Evolutionary conservation across 2,888 invertebrate species (phyloP), one percentile per base, ranked within the genome.

Genomic region (Eristalis tenax): DNA sequence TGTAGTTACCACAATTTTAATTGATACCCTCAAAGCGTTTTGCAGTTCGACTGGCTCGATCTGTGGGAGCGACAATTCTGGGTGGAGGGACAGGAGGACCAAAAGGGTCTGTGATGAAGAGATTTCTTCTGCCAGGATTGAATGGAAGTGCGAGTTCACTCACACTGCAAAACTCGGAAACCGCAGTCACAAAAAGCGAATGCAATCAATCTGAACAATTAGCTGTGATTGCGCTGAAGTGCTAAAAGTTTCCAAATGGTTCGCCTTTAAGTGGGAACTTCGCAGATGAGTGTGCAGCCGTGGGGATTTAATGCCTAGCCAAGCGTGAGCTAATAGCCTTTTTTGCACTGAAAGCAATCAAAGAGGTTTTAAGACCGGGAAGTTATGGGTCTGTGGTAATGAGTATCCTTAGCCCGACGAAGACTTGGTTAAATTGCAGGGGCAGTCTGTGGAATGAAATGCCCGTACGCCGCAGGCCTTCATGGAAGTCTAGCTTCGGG

Each of bases 1-100:
- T 15, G 77, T 75, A 75, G 69, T 85, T 74, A 56, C 65, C 77
- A 82, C 65, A 74, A 74, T 74, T 86, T 80, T 82, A 82, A 86
- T 82, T 82, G 78, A 28, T 76, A 77, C 82, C 56, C 40, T 65
- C 50, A 22, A 70, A 74, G 74, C 61, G 70, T 66, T 57, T 66
- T 57, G 22, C 23, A 35, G 8, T n/a, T 38, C 4, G 38, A 38
- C 1, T 11, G 38, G 38, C 13, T 38, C 6, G 50, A 18, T 4
- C 13, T 50, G 43, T 50, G 43, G 43, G 5, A 50, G 43, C 43
- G 43, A 43, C 43, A 18, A 4, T 18, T 5, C 4, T 18, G 18
- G n/a, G 1, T 4, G 18, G 50, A 8, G 50, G 8, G 8, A 50
- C 5, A 1, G 43, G 3, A 43, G 50, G n/a, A 50, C 50, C 50